Conservation (phyloP, 1,140 invertebrate genomes). For the Lepidurus arcticus region DNA sequence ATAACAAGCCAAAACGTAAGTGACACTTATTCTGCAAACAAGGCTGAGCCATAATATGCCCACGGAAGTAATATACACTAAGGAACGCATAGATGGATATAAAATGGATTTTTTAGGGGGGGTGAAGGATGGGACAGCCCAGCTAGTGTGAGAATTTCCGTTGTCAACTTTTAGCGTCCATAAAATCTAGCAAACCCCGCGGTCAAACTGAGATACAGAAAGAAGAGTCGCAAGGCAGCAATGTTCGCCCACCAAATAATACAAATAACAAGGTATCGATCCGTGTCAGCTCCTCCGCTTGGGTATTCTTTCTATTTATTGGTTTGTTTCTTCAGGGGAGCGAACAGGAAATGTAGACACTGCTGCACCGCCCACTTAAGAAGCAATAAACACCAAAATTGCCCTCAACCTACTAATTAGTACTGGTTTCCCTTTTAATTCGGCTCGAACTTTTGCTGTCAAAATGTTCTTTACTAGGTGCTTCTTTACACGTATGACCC, state of each 20-base stretch:
- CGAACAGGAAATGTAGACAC: neutral
- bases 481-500: too few species aligned
- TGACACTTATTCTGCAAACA: conserved; percentile 7
- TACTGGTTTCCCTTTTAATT: too few species aligned
- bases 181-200: neutral
- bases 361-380: neutral
- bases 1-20: conserved; percentile 44
- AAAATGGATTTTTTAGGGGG: neutral
- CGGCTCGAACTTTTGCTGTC: too few species aligned
- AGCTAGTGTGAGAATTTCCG: neutral
- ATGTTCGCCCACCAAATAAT: neutral
- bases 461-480: too few species aligned
- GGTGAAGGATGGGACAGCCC: neutral
- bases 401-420: too few species aligned
- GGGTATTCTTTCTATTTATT: neutral
- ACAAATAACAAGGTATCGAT: neutral
- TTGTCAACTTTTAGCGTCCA: neutral
- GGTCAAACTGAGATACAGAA: neutral
- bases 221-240: neutral
- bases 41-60: neutral
- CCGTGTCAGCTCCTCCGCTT: neutral
- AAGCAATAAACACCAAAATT: too few species aligned
- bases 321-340: neutral
- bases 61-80: neutral
- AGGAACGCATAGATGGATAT: neutral